A percentile compares a stretch with the other conserved stretches of the same genome.
Evolutionary conservation across 2,888 invertebrate species (phyloP).

Genomic region (Drosophila diplacantha): DNA sequence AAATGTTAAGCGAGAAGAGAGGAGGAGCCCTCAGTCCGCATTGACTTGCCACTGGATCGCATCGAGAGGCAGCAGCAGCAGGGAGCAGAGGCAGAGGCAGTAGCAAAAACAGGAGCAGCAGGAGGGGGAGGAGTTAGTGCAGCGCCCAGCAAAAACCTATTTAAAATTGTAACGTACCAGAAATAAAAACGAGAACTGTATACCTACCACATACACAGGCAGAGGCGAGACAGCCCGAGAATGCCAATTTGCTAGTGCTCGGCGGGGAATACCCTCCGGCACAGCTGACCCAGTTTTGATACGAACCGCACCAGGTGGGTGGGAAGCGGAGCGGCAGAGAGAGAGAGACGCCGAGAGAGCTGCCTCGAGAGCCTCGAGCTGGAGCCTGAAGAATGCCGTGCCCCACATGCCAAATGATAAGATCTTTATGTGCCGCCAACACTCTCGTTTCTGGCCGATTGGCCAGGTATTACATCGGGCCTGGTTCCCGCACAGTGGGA

Average conservation of each 20-base stretch:
- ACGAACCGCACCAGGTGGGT: slow-evolving; percentile 22
- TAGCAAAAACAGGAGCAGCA: background rate
- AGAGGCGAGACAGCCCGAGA: slow-evolving; percentile 2
- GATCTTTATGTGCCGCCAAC: slow-evolving; percentile 20
- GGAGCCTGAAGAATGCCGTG: slow-evolving; percentile 21
- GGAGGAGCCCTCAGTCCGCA: slow-evolving; percentile 18
- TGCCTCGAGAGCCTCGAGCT: background rate
- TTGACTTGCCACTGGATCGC: slow-evolving; percentile 20
- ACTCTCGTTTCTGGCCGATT: slow-evolving; percentile 16
- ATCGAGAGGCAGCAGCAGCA: slow-evolving; percentile 4
- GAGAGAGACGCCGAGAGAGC: background rate
- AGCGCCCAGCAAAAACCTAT: slow-evolving; percentile 27
- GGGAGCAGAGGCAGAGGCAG: background rate
- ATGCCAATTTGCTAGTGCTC: slow-evolving; percentile 23
- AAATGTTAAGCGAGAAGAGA: slow-evolving; percentile 57
- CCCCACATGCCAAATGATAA: slow-evolving; percentile 22
- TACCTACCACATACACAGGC: background rate
- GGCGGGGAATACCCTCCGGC: slow-evolving; percentile 24
- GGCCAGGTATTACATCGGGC: slow-evolving; percentile 8
- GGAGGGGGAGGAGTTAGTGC: slow-evolving; percentile 4
- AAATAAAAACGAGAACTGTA: slow-evolving; percentile 32
- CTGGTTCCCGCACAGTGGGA: slow-evolving; percentile 2
- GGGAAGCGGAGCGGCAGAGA: slow-evolving; percentile 1
- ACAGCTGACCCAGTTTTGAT: slow-evolving; percentile 18
- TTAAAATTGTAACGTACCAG: slow-evolving; percentile 28